Evolutionary conservation across 1,140 invertebrate genomes (phyloP).

Genomic region (Homalodisca vitripennis): DNA sequence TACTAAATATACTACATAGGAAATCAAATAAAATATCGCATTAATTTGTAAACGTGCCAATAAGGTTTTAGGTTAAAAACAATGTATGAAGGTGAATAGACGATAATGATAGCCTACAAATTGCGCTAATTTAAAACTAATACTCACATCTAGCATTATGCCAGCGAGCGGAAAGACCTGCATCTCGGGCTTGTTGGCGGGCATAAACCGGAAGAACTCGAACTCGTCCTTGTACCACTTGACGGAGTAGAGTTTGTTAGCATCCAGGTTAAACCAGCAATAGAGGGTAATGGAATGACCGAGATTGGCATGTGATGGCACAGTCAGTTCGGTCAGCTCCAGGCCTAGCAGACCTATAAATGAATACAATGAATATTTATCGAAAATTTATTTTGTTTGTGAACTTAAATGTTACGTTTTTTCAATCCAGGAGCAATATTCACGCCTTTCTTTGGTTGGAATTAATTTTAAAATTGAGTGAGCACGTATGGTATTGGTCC

Average conservation of each 20-base stretch:
- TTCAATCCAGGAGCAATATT: no score
- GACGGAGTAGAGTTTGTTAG: slow-evolving; percentile 54
- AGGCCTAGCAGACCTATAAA: slow-evolving; percentile 27
- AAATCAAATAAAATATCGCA: no score
- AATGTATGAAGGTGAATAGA: not conserved
- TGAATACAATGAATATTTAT: not conserved
- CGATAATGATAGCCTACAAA: not conserved
- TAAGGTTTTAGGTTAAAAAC: no score
- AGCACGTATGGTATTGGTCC: no score
- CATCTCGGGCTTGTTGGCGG: slow-evolving; percentile 60
- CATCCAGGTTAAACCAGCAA: slow-evolving; percentile 39
- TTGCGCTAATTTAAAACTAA: no score
- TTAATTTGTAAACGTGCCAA: no score
- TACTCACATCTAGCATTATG: slow-evolving; percentile 52
- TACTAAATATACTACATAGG: no score
- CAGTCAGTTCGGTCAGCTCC: slow-evolving; percentile 37
- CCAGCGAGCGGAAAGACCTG: slow-evolving; percentile 61
- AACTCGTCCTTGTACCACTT: slow-evolving; percentile 65
- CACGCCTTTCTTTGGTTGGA: no score
- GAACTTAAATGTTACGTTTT: no score
- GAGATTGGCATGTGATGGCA: slow-evolving; percentile 40
- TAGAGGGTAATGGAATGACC: slow-evolving; percentile 35
- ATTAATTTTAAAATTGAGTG: no score
- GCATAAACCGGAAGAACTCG: slow-evolving; percentile 62
- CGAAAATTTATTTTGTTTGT: no score